Conservation (phyloP, 2,113 vertebrate species). For the Hystrix brachyura region DNA sequence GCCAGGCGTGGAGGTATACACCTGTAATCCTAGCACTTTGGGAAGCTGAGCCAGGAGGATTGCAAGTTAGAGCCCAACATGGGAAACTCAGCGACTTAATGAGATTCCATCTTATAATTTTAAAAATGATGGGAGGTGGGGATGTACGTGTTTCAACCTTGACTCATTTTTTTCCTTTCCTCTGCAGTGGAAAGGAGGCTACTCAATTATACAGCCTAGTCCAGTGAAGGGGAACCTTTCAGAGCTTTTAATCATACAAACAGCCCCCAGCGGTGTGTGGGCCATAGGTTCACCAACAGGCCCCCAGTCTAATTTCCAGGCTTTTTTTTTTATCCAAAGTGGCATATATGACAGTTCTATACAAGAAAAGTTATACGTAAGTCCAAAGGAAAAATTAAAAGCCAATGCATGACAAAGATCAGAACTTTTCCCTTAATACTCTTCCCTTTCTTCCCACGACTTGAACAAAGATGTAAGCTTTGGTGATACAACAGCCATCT, state of each 20-base stretch:
- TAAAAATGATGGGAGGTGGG: neutral
- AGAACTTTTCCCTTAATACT: neutral
- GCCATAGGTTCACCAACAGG: neutral
- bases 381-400: neutral
- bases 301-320: neutral
- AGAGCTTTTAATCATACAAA: neutral
- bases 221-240: neutral
- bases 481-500: neutral
- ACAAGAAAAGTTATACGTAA: neutral
- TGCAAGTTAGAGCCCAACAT: neutral
- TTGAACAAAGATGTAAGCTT: neutral
- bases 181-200: neutral
- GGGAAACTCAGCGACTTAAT: neutral
- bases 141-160: neutral
- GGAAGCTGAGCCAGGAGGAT: neutral
- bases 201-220: neutral
- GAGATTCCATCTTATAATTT: neutral
- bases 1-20: neutral
- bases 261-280: neutral
- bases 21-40: neutral
- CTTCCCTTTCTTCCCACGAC: neutral
- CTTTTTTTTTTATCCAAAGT: neutral
- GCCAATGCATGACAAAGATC: neutral
- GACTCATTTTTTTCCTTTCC: neutral
- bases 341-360: neutral